Evolutionary conservation across 2,797 vertebrate species (phyloP).

Genomic region (Lacerta agilis): DNA sequence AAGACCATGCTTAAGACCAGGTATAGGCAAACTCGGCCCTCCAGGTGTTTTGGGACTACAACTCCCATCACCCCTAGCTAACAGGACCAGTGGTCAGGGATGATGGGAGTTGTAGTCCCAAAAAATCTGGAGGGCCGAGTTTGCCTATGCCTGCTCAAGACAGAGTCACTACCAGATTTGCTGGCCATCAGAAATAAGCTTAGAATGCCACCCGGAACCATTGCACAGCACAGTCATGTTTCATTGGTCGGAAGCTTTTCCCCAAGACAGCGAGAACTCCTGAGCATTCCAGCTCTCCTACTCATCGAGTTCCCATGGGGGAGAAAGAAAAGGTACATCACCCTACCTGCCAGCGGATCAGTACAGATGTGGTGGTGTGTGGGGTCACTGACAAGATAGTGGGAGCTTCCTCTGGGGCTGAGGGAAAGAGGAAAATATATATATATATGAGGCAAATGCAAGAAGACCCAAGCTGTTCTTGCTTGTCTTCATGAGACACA

Average conservation of each 20-base stretch:
- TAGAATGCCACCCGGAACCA: neutral
- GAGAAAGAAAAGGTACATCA: neutral
- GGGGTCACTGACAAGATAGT: slow-evolving; percentile 91
- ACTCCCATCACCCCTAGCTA: too few relatives aligned
- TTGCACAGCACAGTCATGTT: neutral
- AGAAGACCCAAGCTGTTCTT: slow-evolving; percentile 14
- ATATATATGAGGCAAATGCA: neutral
- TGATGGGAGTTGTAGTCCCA: too few relatives aligned
- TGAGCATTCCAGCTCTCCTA: neutral
- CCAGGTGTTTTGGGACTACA: too few relatives aligned
- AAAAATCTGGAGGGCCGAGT: too few relatives aligned
- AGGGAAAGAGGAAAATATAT: slow-evolving; percentile 32
- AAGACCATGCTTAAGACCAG: neutral
- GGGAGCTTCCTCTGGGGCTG: slow-evolving; percentile 85
- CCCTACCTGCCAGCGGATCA: slow-evolving; percentile 95
- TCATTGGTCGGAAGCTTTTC: neutral
- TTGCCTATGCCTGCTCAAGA: too few relatives aligned
- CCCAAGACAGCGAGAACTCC: neutral
- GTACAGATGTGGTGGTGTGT: slow-evolving; percentile 93
- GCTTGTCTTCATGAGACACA: neutral
- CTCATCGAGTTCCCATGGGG: neutral
- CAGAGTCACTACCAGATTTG: neutral
- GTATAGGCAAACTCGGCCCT: too few relatives aligned
- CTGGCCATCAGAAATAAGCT: neutral
- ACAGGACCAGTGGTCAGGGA: too few relatives aligned